These are phyloP conservation scores for Tursiops truncatus DNA, from an alignment of 2,113 vertebrate species.

Conservation along the genomic window DNA sequence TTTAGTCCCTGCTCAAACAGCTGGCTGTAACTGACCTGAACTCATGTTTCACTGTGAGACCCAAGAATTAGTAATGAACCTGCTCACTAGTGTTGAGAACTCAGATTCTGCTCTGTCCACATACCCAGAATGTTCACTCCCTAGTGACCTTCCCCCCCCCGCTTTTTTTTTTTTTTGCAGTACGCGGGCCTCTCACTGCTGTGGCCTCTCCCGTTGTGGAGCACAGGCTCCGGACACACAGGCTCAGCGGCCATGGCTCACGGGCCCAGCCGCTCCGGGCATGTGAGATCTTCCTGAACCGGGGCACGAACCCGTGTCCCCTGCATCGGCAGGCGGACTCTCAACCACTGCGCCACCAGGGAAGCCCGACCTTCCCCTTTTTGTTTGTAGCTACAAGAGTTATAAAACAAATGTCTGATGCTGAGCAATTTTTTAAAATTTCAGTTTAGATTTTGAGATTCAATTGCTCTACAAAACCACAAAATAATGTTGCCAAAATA, in stretches of 20 bases:
- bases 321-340: too few species aligned
- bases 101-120: neutral
- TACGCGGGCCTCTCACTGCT: too few species aligned
- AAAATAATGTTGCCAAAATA: constrained; percentile 3
- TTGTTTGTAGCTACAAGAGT: constrained; percentile 10
- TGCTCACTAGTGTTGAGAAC: neutral
- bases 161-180: neutral
- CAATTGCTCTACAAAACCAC: neutral
- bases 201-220: too few species aligned
- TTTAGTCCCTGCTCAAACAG: neutral
- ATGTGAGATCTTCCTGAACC: too few species aligned
- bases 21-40: neutral
- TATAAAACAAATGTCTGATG: neutral
- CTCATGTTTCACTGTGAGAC: neutral
- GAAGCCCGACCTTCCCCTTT: neutral
- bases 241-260: too few species aligned
- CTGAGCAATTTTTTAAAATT: neutral
- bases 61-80: neutral
- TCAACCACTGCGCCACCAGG: too few species aligned
- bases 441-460: constrained; percentile 19
- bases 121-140: neutral
- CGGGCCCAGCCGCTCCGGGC: too few species aligned
- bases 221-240: too few species aligned
- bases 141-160: neutral
- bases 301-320: too few species aligned